Conservation (phyloP, 2,797 vertebrate species). For the Percopsis omiscomaycus region DNA sequence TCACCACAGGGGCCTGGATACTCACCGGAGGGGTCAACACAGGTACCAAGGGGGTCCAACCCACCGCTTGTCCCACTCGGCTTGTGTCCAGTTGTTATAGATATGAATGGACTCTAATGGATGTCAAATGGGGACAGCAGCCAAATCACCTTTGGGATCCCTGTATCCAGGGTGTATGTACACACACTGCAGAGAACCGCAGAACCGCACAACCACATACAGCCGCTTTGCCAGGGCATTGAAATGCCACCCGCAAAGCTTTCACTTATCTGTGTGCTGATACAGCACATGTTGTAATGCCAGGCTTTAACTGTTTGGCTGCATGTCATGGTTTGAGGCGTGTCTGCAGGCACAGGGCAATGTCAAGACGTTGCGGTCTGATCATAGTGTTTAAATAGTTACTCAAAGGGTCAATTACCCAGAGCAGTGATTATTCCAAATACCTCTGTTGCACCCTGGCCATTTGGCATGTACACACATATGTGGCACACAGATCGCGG, state of each 20-base stretch:
- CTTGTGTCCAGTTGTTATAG: not conserved
- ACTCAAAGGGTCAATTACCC: conserved; percentile 70
- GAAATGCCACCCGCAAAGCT: not conserved
- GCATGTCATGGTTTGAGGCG: conserved; percentile 50
- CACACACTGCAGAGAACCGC: too few relatives aligned
- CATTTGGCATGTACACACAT: conserved; percentile 34
- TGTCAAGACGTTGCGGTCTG: conserved; percentile 61
- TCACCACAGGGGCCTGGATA: conserved; percentile 99
- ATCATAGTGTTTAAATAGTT: conserved; percentile 76
- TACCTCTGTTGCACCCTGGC: conserved; percentile 49
- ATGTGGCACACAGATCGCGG: conserved; percentile 50
- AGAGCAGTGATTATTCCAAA: conserved; percentile 71
- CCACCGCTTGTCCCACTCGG: not conserved
- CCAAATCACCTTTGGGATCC: not conserved
- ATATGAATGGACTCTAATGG: too few relatives aligned
- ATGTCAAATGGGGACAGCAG: too few relatives aligned
- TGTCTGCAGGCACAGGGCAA: conserved; percentile 59
- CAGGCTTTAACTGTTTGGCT: conserved; percentile 55
- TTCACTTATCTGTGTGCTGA: conserved; percentile 46
- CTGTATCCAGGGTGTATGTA: not conserved
- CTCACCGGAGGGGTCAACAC: conserved; percentile 98
- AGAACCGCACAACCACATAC: conserved; percentile 15
- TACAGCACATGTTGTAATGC: conserved; percentile 57
- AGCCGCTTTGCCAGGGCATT: conserved; percentile 1
- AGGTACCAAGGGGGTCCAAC: conserved; percentile 70